phyloP scores from a whole-genome alignment of 2,113 vertebrate genomes.

The Cyanistes caeruleus region DNA sequence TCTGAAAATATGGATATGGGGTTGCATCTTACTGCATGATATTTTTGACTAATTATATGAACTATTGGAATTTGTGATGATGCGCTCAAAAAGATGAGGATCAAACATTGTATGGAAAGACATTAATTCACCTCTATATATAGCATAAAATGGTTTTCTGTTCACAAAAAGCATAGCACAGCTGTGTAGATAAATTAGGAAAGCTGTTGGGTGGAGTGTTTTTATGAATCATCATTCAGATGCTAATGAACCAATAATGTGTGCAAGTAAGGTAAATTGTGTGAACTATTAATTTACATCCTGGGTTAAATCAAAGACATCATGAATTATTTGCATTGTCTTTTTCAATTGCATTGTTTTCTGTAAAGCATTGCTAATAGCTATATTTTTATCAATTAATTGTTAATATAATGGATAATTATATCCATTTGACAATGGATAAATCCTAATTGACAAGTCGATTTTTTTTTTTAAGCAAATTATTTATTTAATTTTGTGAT shows the following conservation, averaged over 20 bases:
- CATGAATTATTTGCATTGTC: neutral
- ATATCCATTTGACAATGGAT: no score
- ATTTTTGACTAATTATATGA: neutral
- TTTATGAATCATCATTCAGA: neutral
- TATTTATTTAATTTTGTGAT: neutral
- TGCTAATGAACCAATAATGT: neutral
- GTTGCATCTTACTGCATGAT: neutral
- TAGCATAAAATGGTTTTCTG: neutral
- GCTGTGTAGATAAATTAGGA: neutral
- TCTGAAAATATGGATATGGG: neutral
- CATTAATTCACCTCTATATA: neutral
- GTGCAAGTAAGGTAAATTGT: neutral
- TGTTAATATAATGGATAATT: neutral
- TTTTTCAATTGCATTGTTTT: neutral
- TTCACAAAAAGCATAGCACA: neutral
- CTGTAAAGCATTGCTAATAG: neutral
- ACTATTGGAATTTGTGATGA: neutral
- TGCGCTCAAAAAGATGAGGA: neutral
- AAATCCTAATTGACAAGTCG: neutral
- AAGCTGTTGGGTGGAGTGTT: neutral
- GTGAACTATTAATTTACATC: neutral
- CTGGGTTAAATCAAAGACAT: neutral
- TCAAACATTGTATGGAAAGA: neutral
- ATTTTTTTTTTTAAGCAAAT: neutral
- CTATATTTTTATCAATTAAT: neutral